Conservation (phyloP, 35 echinoderm and acorn worm species). For the Apostichopus californicus region DNA sequence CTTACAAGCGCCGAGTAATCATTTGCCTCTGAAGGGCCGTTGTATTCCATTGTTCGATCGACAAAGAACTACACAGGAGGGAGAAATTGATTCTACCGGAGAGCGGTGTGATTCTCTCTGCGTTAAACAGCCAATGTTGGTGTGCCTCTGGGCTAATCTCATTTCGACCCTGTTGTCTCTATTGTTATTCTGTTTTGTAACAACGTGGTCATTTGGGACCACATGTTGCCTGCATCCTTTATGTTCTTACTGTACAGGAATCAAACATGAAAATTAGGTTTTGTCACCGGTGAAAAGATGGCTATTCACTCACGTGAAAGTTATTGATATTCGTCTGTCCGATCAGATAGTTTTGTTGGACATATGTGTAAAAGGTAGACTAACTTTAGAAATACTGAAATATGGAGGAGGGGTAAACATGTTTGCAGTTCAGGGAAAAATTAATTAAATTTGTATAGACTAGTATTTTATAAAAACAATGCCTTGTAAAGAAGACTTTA, state of each 20-base stretch:
- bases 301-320: no score
- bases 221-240: neutral
- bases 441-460: no score
- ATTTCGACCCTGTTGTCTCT: neutral
- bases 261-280: neutral
- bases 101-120: neutral
- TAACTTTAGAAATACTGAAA: no score
- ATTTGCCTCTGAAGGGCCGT: neutral
- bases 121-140: slow-evolving; percentile 31
- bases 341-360: no score
- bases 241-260: neutral
- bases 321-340: no score
- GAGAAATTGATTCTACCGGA: slow-evolving; percentile 2
- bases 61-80: slow-evolving; percentile 1
- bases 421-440: no score
- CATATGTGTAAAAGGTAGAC: no score
- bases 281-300: neutral
- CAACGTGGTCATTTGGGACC: slow-evolving; percentile 35
- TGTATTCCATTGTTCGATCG: neutral
- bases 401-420: no score
- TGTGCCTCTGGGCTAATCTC: neutral
- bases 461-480: no score
- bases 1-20: slow-evolving; percentile 18
- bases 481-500: no score
- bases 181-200: slow-evolving; percentile 26